Base-by-base conservation (phyloP, 2,888 invertebrate species). In the Muscina levida region DNA sequence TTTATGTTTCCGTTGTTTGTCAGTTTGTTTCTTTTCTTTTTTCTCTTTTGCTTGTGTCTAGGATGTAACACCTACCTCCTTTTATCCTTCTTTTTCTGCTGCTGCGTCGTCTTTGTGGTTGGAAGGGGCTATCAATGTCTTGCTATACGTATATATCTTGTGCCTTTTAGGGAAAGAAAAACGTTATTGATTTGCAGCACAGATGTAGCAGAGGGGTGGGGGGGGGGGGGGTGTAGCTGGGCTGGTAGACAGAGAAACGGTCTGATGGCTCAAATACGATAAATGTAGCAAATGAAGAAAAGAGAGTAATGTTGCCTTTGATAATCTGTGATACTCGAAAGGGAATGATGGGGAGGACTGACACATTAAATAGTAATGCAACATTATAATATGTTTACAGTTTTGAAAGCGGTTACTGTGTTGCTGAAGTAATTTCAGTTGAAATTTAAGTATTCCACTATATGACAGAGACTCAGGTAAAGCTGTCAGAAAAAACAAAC, bases 131-230 rank as follows among this genome's bases (percentile, higher is more conserved):
- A 65, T 72, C 72, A 76, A 46, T 57, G 19, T 31, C 56, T 62
- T n/a, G 4, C 51, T 42, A 22, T 42, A 39, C 4, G 11, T 8
- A 11, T 51, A 1, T 51, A 51, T 51, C 42, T 39, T 72, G 22
- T n/a, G 57, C 56, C 62, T 70, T 56, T 56, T 57, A 3, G 31
- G 56, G 65, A 70, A 73, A 73, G 72, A 66, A 71, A 77, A 70
- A 66, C 72, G 44, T 48, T 77, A 80, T 80, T 79, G 79, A 76
- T 79, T 76, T 76, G 72, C 53, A 53, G 72, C 53, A 53, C 48
- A 62, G 22, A 42, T 22, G 17, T 13, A 59, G 31, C 15, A 39
- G 37, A 37, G 11, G 39, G 22, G 17, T 10, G 22, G 22, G 13
- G 37, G 22, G 3, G 19, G 53, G 22, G 11, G 24, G 15, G 44